Base-by-base conservation (phyloP, 2,797 vertebrate genomes). In the Sylvia borin region DNA sequence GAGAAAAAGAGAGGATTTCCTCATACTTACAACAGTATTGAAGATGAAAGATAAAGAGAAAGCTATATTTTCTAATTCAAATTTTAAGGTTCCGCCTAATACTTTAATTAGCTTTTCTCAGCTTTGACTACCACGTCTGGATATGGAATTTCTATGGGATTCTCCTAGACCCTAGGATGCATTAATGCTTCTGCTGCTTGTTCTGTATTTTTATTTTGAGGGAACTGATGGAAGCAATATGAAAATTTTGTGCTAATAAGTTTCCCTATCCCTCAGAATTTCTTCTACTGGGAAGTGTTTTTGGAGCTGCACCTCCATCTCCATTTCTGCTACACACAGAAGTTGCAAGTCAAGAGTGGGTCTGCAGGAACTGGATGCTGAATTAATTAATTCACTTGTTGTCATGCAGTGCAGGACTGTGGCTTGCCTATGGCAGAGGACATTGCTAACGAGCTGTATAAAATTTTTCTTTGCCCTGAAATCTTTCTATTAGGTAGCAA, bases 101-200 rank as follows among this genome's bases (percentile, higher is more conserved):
- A 40, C 66, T 88, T 80, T 84, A 70, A 88, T 91, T 92, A 90
- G 38, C 55, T 94, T 91, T 93, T 76, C 48, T 92, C 51, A 66
- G 51, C 82, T 90, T 91, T 90, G 62, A 36, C 76, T 94, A 21
- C 48, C 34, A 40, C 0, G 0, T 50, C 82, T 90, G 70, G 74
- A 79, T 94, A 21, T 1, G 0, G 6, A 88, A 73, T 87, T 91
- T 77, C 84, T 72, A 11, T 3, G 6, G 73, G 76, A 90, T 91
- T 86, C 55, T 61, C 11, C 13, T 64, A 57, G 36, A 61, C 31
- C 27, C 24, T 57, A 7, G 50, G 34, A 64, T 85, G 36, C 67
- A 66, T 50, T 75, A 72, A 68, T 85, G 36, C 9, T 67, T 90
- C 55, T 78, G 14, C 45, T 88, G 25, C 16, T 92, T 3, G 2